These are phyloP conservation scores for Strigamia crassipes DNA, from an alignment of 2,888 invertebrate genomes.

Conservation along the genomic window DNA sequence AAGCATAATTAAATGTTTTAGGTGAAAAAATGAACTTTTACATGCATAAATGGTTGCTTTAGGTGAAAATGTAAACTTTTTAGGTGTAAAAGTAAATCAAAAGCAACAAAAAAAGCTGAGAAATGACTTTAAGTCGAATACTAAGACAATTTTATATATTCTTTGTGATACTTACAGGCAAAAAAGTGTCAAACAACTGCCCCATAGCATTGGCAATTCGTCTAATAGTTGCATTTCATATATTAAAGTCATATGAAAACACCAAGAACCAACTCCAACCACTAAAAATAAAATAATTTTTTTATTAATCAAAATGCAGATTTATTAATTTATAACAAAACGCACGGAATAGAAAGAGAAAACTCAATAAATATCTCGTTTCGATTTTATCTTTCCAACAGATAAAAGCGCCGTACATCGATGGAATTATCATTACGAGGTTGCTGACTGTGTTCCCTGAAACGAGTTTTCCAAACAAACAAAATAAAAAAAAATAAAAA, in stretches of 20 bases:
- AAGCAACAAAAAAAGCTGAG: no score
- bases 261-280: conserved; percentile 62
- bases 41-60: no score
- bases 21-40: no score
- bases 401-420: conserved; percentile 56
- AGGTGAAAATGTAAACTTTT: no score
- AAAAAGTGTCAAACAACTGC: conserved; percentile 59
- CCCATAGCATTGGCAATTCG: conserved; percentile 62
- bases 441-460: conserved; percentile 64
- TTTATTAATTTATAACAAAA: neutral
- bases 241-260: conserved; percentile 58
- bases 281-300: conserved; percentile 54
- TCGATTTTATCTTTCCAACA: conserved; percentile 55
- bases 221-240: conserved; percentile 61
- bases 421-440: conserved; percentile 62
- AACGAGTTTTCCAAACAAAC: conserved; percentile 46
- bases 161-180: conserved; percentile 57
- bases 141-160: conserved; percentile 49
- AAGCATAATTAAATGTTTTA: no score
- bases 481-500: neutral
- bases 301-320: conserved; percentile 14
- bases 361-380: conserved; percentile 57
- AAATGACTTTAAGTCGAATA: no score
- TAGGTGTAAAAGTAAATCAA: no score
- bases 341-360: conserved; percentile 59